Percentiles rank a stretch among this genome's conserved stretches.
These are phyloP conservation scores for Lingula anatina DNA, from an alignment of 2,888 invertebrate species.

Conservation along the genomic window DNA sequence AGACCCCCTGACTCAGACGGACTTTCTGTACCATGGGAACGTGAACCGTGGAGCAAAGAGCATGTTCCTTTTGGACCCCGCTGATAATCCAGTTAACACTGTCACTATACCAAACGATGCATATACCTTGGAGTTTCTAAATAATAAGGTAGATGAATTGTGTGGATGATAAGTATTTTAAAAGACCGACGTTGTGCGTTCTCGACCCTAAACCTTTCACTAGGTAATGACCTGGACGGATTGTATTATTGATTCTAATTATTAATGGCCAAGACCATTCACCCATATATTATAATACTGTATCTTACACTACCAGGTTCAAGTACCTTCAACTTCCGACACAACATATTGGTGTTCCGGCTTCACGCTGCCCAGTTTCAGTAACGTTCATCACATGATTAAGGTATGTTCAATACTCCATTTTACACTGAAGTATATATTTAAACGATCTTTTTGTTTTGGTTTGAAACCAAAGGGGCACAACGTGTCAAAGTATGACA, in stretches of 20 bases:
- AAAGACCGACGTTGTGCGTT: neutral
- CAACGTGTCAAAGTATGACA: too few relatives aligned
- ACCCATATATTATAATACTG: neutral
- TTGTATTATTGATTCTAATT: neutral
- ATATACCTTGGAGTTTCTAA: constrained; percentile 14
- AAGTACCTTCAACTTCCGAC: too few relatives aligned
- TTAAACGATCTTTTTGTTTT: neutral
- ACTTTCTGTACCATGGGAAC: constrained; percentile 18
- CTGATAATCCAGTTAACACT: too few relatives aligned
- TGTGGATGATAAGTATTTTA: constrained; percentile 2
- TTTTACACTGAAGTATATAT: neutral
- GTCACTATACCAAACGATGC: constrained; percentile 11
- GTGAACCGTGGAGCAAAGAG: constrained; percentile 19
- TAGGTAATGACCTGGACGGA: neutral
- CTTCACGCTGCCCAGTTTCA: constrained; percentile 65
- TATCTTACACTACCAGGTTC: too few relatives aligned
- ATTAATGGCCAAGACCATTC: neutral
- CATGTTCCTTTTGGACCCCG: constrained; percentile 16
- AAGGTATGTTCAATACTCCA: constrained; percentile 59
- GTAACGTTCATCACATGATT: constrained; percentile 72
- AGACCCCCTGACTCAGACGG: constrained; percentile 16
- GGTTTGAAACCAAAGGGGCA: too few relatives aligned
- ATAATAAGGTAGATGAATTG: constrained; percentile 15
- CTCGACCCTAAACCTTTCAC: neutral
- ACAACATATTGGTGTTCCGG: too few relatives aligned